These are phyloP conservation scores for Tetropium fuscum DNA, from an alignment of 2,888 invertebrate genomes.

Conservation along the genomic window DNA sequence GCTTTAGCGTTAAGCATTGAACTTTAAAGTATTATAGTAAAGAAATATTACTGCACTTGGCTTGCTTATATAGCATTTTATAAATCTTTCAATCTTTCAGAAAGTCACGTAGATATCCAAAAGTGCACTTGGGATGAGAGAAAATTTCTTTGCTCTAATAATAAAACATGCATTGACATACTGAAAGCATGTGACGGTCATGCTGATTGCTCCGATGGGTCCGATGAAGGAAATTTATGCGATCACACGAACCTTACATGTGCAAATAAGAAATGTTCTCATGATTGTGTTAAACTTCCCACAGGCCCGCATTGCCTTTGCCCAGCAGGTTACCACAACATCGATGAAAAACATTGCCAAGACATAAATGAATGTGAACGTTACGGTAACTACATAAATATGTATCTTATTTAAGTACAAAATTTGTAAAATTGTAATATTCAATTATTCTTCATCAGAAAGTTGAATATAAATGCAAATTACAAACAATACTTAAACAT, in stretches of 20 bases:
- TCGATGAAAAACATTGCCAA: slow-evolving; percentile 65
- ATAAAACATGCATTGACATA: slow-evolving; percentile 69
- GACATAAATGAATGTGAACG: slow-evolving; percentile 76
- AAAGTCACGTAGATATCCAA: slow-evolving; percentile 55
- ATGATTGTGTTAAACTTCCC: slow-evolving; percentile 66
- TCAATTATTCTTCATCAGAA: too few species aligned
- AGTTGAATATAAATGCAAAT: too few species aligned
- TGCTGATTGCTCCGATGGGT: slow-evolving; percentile 71
- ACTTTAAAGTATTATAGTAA: too few species aligned
- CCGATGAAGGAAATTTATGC: slow-evolving; percentile 71
- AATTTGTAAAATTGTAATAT: too few species aligned
- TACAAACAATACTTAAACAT: too few species aligned
- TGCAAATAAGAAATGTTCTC: slow-evolving; percentile 63
- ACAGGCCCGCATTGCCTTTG: slow-evolving; percentile 73
- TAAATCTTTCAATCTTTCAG: too few species aligned
- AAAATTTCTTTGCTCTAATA: slow-evolving; percentile 69
- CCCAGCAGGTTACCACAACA: slow-evolving; percentile 62
- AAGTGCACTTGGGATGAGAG: slow-evolving; percentile 67
- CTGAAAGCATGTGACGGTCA: slow-evolving; percentile 69
- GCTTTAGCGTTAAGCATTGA: too few species aligned
- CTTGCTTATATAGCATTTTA: too few species aligned
- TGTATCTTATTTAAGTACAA: too few species aligned
- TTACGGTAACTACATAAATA: slow-evolving; percentile 65
- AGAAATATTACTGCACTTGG: too few species aligned
- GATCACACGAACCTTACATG: slow-evolving; percentile 47